phyloP scores from a whole-genome alignment of 2,888 invertebrate species.

The Heliconius charithonia region DNA sequence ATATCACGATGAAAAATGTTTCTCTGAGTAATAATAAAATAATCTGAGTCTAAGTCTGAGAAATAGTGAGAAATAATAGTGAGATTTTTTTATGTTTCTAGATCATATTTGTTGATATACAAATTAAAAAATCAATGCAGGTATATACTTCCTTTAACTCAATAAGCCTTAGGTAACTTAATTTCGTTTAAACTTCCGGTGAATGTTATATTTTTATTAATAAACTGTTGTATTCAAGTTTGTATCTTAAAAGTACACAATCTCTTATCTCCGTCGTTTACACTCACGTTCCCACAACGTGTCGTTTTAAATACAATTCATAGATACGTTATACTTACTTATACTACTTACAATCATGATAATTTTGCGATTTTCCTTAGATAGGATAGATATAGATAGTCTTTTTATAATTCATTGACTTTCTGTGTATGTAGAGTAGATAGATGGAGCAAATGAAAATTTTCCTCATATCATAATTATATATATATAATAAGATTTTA shows the following conservation, averaged over 20 bases:
- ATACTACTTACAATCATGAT: not conserved
- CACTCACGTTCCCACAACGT: conserved; percentile 7
- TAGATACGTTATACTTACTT: not conserved
- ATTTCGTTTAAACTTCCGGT: too few relatives aligned
- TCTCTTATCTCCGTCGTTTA: conserved; percentile 6
- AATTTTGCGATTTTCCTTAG: not conserved
- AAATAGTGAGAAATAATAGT: not conserved
- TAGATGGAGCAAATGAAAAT: not conserved
- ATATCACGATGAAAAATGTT: not conserved
- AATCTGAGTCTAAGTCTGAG: too few relatives aligned
- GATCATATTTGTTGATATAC: too few relatives aligned
- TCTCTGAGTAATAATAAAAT: too few relatives aligned
- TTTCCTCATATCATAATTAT: not conserved
- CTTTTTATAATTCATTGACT: too few relatives aligned
- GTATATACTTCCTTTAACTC: too few relatives aligned
- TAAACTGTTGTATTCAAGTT: not conserved
- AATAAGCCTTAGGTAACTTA: too few relatives aligned
- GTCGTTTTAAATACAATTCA: conserved; percentile 10
- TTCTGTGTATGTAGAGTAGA: too few relatives aligned
- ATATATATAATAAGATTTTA: not conserved
- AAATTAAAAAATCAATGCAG: too few relatives aligned
- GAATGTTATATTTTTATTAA: too few relatives aligned
- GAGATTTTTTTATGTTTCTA: not conserved
- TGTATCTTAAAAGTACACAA: not conserved
- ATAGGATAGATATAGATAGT: not conserved